Evolutionary conservation across 2,888 invertebrate genomes (phyloP), one percentile per base, ranked within the genome.

Genomic region (Marronus borbonicus): DNA sequence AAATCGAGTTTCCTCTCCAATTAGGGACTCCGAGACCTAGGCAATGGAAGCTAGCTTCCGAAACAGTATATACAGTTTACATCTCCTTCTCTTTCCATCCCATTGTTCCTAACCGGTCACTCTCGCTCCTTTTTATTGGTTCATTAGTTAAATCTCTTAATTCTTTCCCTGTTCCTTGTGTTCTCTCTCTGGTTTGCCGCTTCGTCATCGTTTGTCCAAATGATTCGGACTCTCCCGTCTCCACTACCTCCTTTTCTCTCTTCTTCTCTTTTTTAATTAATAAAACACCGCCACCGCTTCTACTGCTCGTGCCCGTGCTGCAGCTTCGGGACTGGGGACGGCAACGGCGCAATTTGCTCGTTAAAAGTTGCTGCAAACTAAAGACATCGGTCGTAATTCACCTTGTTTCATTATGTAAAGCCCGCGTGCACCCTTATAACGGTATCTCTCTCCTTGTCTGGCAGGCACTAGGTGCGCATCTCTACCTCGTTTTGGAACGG

Each of bases 261-360:
- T 20, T 36, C 77, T 44, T 50, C 60, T 72, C 76, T 81, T 83
- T 83, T 83, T 83, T 83, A 84, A 83, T 83, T 83, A 83, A 84
- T 83, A 84, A 83, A 83, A 83, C 81, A 80, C 81, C 80, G 83
- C 79, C 20, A 20, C 20, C 3, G 55, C 55, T 20, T 7, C 20
- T 58, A 17, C 8, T 8, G 17, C n/a, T 17, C 55, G 55, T 58
- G 70, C 62, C 58, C 44, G 44, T 12, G 39, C 68, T 50, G 50
- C 50, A 68, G 68, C 69, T 66, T 20, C 20, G 49, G 72, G 50
- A 77, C 80, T 78, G 76, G 31, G 31, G 31, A 5, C 5, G 77
- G 78, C 79, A 8, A 77, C 70, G 81, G 81, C 81, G 81, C 83
- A 83, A 83, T 83, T 83, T 83, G 84, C 83, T 82, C 82, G 83